phyloP scores from a whole-genome alignment of 2,888 invertebrate genomes.

The Scelioninae gen. 2 region DNA sequence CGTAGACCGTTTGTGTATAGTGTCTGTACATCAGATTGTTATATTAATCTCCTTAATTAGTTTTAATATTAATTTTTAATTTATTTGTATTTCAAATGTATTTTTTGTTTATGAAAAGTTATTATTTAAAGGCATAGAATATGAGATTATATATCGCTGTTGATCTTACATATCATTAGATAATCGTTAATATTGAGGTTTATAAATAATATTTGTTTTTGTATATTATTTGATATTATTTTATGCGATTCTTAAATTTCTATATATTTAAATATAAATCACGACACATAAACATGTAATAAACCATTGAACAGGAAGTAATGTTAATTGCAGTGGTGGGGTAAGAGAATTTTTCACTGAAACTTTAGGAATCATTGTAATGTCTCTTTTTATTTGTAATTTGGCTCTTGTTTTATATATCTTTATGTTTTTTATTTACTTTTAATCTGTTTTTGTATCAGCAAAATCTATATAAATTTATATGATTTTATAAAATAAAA shows the following conservation, averaged over 20 bases:
- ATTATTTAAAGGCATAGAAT: slow-evolving; percentile 14
- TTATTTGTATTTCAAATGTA: background rate
- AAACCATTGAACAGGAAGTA: background rate
- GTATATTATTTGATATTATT: slow-evolving; percentile 46
- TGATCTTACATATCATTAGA: slow-evolving; percentile 54
- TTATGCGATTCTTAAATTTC: slow-evolving; percentile 34
- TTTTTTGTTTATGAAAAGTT: slow-evolving; percentile 18
- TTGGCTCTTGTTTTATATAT: slow-evolving; percentile 1
- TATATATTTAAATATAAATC: slow-evolving; percentile 12
- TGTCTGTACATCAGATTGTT: too few relatives aligned
- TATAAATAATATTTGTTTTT: slow-evolving; percentile 33
- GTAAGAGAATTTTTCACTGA: background rate
- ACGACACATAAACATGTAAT: background rate
- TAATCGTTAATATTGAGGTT: slow-evolving; percentile 47
- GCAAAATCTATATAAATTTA: background rate
- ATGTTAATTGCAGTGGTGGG: background rate
- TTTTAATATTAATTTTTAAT: slow-evolving; percentile 1
- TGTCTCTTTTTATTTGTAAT: background rate
- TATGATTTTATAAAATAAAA: slow-evolving; percentile 13
- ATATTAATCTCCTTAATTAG: too few relatives aligned
- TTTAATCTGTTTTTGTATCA: slow-evolving; percentile 20
- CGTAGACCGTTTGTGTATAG: too few relatives aligned
- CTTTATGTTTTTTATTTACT: slow-evolving; percentile 5
- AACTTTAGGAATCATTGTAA: background rate
- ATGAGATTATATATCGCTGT: slow-evolving; percentile 50